These are phyloP conservation scores for Mesitornis unicolor DNA, from an alignment of 2,113 vertebrate species.

Conservation along the genomic window DNA sequence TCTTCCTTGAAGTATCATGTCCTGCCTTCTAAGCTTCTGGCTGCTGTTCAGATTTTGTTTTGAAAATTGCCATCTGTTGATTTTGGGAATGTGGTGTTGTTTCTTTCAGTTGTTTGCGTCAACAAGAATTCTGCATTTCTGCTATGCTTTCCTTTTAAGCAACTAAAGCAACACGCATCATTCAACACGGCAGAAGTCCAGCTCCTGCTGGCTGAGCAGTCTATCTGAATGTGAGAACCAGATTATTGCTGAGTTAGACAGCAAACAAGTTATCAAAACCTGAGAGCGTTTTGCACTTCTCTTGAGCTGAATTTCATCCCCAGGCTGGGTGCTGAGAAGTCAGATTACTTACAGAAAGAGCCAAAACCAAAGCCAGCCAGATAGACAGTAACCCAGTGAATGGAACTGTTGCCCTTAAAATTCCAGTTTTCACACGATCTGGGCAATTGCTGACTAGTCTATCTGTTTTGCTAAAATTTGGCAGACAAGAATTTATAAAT, in stretches of 20 bases:
- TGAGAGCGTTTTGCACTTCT: neutral
- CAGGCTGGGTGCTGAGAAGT: neutral
- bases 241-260: neutral
- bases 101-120: neutral
- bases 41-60: constrained; percentile 9
- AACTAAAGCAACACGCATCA: neutral
- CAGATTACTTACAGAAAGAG: neutral
- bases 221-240: neutral
- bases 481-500: neutral
- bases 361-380: neutral
- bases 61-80: constrained; percentile 21
- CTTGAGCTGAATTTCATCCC: constrained; percentile 2
- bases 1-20: neutral
- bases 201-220: constrained; percentile 10
- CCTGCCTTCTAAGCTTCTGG: neutral
- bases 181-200: neutral
- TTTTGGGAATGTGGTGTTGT: neutral
- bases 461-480: neutral
- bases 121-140: neutral
- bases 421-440: neutral
- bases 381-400: neutral
- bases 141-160: constrained; percentile 1
- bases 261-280: neutral
- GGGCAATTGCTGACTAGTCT: neutral
- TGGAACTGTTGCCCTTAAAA: neutral